Evolutionary conservation across 2,113 vertebrate species (phyloP).

Genomic region (Tonatia bakeri): DNA sequence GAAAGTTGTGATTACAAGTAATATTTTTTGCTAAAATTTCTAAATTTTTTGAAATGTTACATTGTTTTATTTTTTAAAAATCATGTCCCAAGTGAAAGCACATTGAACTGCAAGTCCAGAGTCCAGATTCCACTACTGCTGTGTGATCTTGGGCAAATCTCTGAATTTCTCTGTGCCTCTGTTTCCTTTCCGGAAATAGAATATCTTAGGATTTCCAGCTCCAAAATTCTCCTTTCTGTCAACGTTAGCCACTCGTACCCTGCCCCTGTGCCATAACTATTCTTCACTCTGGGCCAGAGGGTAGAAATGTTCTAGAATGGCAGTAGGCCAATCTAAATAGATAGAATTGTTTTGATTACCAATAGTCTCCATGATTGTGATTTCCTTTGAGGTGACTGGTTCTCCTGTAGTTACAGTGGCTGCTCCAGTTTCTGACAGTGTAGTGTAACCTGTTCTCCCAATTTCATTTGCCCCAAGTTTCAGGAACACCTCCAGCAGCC

Average conservation of each 20-base stretch:
- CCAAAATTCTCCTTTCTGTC: background rate
- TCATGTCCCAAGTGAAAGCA: background rate
- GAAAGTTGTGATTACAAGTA: background rate
- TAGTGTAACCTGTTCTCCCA: background rate
- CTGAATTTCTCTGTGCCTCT: background rate
- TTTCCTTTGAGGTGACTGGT: background rate
- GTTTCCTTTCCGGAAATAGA: background rate
- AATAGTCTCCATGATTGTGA: background rate
- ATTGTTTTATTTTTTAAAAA: background rate
- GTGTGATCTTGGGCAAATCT: background rate
- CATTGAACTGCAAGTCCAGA: background rate
- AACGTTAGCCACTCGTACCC: background rate
- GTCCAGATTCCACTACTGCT: background rate
- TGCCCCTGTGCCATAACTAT: background rate
- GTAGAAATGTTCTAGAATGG: background rate
- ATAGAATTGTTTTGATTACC: background rate
- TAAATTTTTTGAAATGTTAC: background rate
- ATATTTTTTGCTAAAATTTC: constrained; percentile 14
- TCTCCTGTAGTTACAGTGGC: background rate
- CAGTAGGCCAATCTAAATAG: background rate
- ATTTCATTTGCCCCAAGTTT: background rate
- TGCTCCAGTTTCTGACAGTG: background rate
- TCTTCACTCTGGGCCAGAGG: background rate
- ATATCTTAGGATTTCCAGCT: background rate
- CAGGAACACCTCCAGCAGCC: background rate